Conservation (phyloP, 2,888 invertebrate genomes). For the Hybos culiciformis region DNA sequence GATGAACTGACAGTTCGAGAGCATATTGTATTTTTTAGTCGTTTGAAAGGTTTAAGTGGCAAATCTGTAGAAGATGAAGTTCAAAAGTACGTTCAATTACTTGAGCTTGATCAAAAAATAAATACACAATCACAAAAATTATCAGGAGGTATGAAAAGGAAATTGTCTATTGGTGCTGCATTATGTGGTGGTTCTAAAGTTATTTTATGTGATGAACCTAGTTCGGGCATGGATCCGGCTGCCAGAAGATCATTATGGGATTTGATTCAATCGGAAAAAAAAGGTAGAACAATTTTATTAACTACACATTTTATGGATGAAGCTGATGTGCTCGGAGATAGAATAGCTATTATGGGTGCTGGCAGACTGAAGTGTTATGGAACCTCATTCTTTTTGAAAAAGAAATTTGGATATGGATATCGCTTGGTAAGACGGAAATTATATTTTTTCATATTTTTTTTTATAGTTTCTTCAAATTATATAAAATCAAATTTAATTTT, state of each 20-base stretch:
- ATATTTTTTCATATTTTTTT: neutral
- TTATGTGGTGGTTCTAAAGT: slow-evolving; percentile 61
- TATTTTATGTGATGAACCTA: slow-evolving; percentile 61
- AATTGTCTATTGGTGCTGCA: slow-evolving; percentile 61
- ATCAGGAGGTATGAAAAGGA: slow-evolving; percentile 68
- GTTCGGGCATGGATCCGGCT: slow-evolving; percentile 80
- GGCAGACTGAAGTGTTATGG: slow-evolving; percentile 70
- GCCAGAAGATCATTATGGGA: slow-evolving; percentile 77
- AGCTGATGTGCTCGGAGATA: slow-evolving; percentile 73
- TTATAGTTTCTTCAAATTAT: no score
- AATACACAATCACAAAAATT: slow-evolving; percentile 43
- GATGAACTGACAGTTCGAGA: slow-evolving; percentile 69
- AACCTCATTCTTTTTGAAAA: slow-evolving; percentile 67
- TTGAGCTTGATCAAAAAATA: slow-evolving; percentile 55
- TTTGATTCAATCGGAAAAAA: slow-evolving; percentile 55
- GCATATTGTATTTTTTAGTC: slow-evolving; percentile 69
- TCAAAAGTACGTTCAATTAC: slow-evolving; percentile 45
- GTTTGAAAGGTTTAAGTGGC: slow-evolving; percentile 49
- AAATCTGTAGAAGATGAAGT: slow-evolving; percentile 45
- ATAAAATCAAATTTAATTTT: neutral
- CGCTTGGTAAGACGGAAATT: slow-evolving; percentile 40
- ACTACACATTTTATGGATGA: slow-evolving; percentile 88
- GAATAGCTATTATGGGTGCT: slow-evolving; percentile 76
- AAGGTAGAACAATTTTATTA: slow-evolving; percentile 61
- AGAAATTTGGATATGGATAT: slow-evolving; percentile 74